Percentiles rank a stretch among this genome's conserved stretches.
phyloP scores from a whole-genome alignment of 1,140 invertebrate species.

The Batillaria attramentaria region DNA sequence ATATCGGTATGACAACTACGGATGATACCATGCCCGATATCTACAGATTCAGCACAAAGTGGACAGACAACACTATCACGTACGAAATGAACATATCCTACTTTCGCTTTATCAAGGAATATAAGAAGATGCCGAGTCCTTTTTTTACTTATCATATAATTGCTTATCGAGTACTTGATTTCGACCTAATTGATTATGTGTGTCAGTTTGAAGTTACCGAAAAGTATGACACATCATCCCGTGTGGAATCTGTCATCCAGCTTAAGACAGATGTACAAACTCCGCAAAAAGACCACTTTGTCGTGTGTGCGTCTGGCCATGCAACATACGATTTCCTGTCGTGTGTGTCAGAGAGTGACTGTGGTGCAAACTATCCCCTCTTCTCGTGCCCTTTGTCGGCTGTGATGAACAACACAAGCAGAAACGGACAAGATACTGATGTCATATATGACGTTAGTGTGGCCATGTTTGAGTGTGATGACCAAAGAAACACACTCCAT shows the following conservation, averaged over 20 bases:
- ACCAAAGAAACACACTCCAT: background rate
- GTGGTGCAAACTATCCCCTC: background rate
- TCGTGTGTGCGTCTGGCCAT: background rate
- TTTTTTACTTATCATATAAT: no score
- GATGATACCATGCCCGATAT: background rate
- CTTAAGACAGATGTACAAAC: background rate
- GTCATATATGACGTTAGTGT: background rate
- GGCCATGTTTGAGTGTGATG: background rate
- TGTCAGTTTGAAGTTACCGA: background rate
- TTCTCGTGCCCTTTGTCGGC: no score
- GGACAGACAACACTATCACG: background rate
- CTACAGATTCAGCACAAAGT: background rate
- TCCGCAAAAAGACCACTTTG: no score
- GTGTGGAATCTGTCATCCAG: no score
- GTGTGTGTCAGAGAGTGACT: background rate
- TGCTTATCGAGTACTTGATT: no score
- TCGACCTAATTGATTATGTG: no score
- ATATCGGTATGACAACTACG: background rate
- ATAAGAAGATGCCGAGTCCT: background rate
- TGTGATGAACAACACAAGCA: no score
- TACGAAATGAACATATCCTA: background rate
- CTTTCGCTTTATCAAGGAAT: background rate
- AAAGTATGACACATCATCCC: background rate
- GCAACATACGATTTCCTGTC: background rate
- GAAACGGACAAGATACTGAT: background rate